These are phyloP conservation scores for Morelia viridis DNA, from an alignment of 2,797 vertebrate genomes.

Conservation along the genomic window DNA sequence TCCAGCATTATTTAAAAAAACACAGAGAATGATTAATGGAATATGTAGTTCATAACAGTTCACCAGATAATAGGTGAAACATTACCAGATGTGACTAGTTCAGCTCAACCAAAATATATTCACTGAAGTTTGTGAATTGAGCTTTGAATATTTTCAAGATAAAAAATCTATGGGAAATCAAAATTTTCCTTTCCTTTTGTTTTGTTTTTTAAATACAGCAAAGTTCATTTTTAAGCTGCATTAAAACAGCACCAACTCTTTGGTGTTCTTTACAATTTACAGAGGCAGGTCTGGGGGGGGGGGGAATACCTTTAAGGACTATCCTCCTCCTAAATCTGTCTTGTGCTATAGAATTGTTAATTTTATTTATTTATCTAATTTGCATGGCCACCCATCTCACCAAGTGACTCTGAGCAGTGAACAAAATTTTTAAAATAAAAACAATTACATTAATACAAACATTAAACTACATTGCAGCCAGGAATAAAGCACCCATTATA, in stretches of 20 bases:
- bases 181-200: too few relatives aligned
- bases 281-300: too few relatives aligned
- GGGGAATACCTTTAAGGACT: not conserved
- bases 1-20: not conserved
- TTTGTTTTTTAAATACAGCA: not conserved
- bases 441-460: not conserved
- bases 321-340: not conserved
- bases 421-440: not conserved
- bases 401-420: not conserved
- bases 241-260: not conserved
- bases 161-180: not conserved
- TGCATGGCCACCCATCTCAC: not conserved
- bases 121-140: not conserved
- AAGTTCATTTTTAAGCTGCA: not conserved
- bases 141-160: not conserved
- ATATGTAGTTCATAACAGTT: not conserved
- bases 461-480: not conserved
- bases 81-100: too few relatives aligned
- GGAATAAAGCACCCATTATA: not conserved
- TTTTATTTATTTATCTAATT: not conserved
- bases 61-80: not conserved
- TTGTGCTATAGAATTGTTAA: not conserved
- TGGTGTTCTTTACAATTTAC: too few relatives aligned
- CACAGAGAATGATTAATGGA: not conserved
- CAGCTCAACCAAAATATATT: not conserved